Evolutionary conservation across 2,888 invertebrate genomes (phyloP).

Genomic region (Beris chalybata): DNA sequence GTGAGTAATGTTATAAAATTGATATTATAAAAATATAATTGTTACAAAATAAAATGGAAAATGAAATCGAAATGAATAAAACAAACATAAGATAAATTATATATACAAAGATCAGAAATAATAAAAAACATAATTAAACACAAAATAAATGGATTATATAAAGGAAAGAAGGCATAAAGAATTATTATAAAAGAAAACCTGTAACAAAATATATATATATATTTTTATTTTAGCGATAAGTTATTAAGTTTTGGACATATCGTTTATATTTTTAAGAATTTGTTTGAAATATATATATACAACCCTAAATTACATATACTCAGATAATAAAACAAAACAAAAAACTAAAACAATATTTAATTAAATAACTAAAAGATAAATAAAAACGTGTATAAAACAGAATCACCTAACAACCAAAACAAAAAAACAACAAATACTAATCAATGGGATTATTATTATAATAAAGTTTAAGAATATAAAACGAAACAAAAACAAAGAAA

Average conservation of each 20-base stretch:
- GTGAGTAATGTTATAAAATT: too few relatives aligned
- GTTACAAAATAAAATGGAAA: background rate
- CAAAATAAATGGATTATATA: slow-evolving; percentile 18
- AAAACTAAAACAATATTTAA: too few relatives aligned
- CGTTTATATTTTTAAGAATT: slow-evolving; percentile 38
- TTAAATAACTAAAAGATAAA: too few relatives aligned
- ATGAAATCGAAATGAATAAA: background rate
- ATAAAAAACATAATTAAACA: slow-evolving; percentile 9
- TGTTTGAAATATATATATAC: slow-evolving; percentile 10
- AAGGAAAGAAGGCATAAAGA: slow-evolving; percentile 21
- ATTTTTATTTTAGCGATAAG: slow-evolving; percentile 30
- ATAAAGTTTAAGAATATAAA: too few relatives aligned
- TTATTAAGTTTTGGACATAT: slow-evolving; percentile 40
- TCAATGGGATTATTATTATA: too few relatives aligned
- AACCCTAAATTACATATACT: too few relatives aligned
- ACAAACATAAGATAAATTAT: background rate
- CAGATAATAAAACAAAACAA: too few relatives aligned
- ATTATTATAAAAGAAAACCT: slow-evolving; percentile 23
- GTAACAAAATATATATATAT: slow-evolving; percentile 6
- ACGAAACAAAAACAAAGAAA: too few relatives aligned
- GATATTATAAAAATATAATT: too few relatives aligned
- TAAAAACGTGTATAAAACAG: too few relatives aligned
- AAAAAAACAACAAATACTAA: too few relatives aligned
- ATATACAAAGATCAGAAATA: slow-evolving; percentile 5
- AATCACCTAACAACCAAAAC: too few relatives aligned